These are phyloP conservation scores for Anthoptus insignis DNA, from an alignment of 2,888 invertebrate genomes.

Conservation along the genomic window DNA sequence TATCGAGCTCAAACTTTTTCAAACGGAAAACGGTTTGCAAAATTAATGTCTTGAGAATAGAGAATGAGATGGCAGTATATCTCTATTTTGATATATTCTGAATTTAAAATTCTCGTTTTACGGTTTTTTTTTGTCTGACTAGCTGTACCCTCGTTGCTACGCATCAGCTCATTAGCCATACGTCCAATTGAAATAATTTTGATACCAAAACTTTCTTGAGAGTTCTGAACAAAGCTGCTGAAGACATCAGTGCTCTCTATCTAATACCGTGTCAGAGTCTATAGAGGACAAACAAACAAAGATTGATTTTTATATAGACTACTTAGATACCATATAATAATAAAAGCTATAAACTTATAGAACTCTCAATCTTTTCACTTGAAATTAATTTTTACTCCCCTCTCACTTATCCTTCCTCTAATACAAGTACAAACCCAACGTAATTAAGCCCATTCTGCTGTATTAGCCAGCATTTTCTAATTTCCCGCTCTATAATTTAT, in stretches of 20 bases:
- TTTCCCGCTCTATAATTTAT: slow-evolving; percentile 29
- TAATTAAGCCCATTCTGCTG: slow-evolving; percentile 16
- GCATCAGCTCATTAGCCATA: no score
- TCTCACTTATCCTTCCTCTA: slow-evolving; percentile 5
- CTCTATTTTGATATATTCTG: no score
- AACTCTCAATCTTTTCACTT: neutral
- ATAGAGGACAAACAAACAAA: no score
- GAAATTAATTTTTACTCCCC: slow-evolving; percentile 1
- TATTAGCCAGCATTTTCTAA: slow-evolving; percentile 27
- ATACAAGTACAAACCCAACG: slow-evolving; percentile 10
- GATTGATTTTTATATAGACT: no score
- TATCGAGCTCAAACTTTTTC: slow-evolving; percentile 26
- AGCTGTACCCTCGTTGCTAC: no score
- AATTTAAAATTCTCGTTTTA: no score
- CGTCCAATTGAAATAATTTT: no score
- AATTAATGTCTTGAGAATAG: slow-evolving; percentile 29
- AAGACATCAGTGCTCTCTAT: no score
- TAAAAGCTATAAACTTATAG: neutral
- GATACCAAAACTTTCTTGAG: no score
- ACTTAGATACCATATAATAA: neutral
- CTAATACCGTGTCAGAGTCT: no score
- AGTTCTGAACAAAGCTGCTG: no score
- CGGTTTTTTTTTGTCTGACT: no score
- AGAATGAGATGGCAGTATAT: slow-evolving; percentile 2
- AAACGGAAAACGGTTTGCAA: slow-evolving; percentile 24